A percentile compares a stretch with the other conserved stretches of the same genome.
These are phyloP conservation scores for Nesometra sesokonis DNA, from an alignment of 35 echinoderm and acorn worm genomes.

Conservation along the genomic window DNA sequence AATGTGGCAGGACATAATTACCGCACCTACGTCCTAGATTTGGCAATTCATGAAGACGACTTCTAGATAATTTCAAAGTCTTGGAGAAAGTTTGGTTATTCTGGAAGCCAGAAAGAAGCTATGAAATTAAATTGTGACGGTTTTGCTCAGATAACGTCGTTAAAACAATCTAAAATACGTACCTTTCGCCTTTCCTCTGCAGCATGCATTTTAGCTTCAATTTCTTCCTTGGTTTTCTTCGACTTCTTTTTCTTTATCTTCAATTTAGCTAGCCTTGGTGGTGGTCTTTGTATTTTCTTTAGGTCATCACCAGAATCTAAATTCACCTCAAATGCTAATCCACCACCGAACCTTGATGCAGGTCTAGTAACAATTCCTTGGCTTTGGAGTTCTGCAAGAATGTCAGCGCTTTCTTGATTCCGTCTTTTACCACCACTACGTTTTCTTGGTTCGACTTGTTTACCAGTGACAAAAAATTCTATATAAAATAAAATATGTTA, in stretches of 20 bases:
- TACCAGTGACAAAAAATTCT: slow-evolving; percentile 64
- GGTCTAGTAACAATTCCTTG: slow-evolving; percentile 58
- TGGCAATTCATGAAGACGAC: no score
- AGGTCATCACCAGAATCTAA: slow-evolving; percentile 59
- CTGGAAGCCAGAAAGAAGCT: no score
- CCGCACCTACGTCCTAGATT: no score
- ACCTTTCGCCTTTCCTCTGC: slow-evolving; percentile 90
- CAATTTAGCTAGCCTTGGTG: slow-evolving; percentile 75
- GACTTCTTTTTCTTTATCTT: slow-evolving; percentile 93
- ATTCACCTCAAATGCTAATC: slow-evolving; percentile 81
- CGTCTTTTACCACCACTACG: slow-evolving; percentile 24
- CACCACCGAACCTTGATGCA: slow-evolving; percentile 30
- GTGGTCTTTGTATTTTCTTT: slow-evolving; percentile 43
- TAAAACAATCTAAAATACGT: slow-evolving; percentile 6
- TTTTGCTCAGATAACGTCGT: no score
- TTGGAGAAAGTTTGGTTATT: no score
- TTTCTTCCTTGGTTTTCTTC: slow-evolving; percentile 63
- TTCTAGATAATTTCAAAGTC: no score
- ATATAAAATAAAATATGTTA: not conserved
- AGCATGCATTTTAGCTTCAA: slow-evolving; percentile 78
- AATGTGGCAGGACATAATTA: no score
- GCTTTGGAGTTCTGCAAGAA: slow-evolving; percentile 58
- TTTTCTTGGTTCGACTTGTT: slow-evolving; percentile 51
- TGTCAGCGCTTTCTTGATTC: slow-evolving; percentile 33
- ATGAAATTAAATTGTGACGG: no score